Percentiles rank a stretch among this genome's conserved stretches.
These are phyloP conservation scores for Probaryconus sp. DNA, from an alignment of 1,140 invertebrate genomes.

Conservation along the genomic window DNA sequence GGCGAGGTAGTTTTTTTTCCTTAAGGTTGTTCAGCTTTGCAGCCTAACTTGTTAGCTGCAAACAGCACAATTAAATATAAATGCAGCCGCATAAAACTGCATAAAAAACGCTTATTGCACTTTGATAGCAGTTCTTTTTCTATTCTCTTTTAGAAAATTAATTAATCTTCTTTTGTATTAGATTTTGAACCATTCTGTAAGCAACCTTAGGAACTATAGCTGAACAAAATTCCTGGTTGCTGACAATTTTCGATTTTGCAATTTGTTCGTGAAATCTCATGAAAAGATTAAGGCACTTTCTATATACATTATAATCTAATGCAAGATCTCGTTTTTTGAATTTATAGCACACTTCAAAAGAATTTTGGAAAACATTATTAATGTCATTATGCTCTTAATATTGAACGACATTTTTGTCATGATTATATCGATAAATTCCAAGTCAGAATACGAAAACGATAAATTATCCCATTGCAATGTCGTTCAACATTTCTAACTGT, in stretches of 20 bases:
- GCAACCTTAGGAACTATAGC: too few species aligned
- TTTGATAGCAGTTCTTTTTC: constrained; percentile 37
- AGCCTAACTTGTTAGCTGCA: constrained; percentile 45
- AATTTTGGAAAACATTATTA: too few species aligned
- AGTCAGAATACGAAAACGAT: too few species aligned
- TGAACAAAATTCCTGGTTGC: too few species aligned
- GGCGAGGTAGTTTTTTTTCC: constrained; percentile 26
- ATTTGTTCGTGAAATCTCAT: constrained; percentile 1
- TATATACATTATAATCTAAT: constrained; percentile 40
- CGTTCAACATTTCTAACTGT: neutral
- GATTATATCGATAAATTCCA: neutral
- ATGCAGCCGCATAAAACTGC: constrained; percentile 23
- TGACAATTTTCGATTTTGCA: constrained; percentile 7
- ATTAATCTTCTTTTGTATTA: constrained; percentile 7
- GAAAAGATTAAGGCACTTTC: constrained; percentile 31
- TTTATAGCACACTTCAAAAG: neutral
- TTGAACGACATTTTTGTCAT: constrained; percentile 2
- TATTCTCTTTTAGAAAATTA: constrained; percentile 38
- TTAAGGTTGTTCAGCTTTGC: constrained; percentile 30
- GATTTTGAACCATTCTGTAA: too few species aligned
- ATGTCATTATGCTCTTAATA: too few species aligned
- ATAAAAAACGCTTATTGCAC: constrained; percentile 50
- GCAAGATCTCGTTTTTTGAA: constrained; percentile 9
- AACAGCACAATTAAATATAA: constrained; percentile 14
- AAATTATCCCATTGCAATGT: too few species aligned